These are phyloP conservation scores for Euclidia mi DNA, from an alignment of 2,888 invertebrate genomes.

Conservation along the genomic window DNA sequence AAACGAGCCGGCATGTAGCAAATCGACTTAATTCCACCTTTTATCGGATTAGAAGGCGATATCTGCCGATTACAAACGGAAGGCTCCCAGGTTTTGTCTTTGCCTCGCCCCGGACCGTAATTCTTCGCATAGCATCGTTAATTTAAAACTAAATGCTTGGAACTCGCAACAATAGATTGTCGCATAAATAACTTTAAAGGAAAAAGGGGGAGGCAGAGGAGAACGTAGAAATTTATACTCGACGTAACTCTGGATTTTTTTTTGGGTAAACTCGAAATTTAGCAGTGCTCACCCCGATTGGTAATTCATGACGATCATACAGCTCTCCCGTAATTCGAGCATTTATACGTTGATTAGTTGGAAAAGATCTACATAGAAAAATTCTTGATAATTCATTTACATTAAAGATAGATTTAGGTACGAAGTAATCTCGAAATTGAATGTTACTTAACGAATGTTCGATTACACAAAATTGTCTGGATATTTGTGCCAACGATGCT, in stretches of 20 bases:
- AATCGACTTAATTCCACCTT: conserved; percentile 68
- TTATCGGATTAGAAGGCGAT: conserved; percentile 70
- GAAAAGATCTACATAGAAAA: conserved; percentile 53
- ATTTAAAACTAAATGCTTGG: conserved; percentile 86
- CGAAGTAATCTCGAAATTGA: conserved; percentile 51
- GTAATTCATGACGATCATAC: conserved; percentile 68
- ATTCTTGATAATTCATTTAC: conserved; percentile 58
- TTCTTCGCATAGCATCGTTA: conserved; percentile 78
- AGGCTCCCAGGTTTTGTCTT: conserved; percentile 48
- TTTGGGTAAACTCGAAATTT: conserved; percentile 49
- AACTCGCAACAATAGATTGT: conserved; percentile 77
- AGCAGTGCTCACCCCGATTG: conserved; percentile 54
- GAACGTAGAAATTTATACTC: conserved; percentile 53
- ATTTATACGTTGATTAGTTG: conserved; percentile 61
- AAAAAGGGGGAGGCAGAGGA: conserved; percentile 63
- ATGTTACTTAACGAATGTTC: conserved; percentile 42
- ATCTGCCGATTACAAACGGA: conserved; percentile 66
- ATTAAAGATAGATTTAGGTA: conserved; percentile 45
- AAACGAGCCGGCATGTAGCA: conserved; percentile 56
- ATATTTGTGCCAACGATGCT: neutral
- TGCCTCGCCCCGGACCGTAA: conserved; percentile 57
- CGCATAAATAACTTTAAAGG: conserved; percentile 80
- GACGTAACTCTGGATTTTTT: conserved; percentile 51
- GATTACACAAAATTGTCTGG: conserved; percentile 23
- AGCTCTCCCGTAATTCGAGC: conserved; percentile 54